Evolutionary conservation across 2,113 vertebrate genomes (phyloP).

Genomic region (Bubo scandiacus): DNA sequence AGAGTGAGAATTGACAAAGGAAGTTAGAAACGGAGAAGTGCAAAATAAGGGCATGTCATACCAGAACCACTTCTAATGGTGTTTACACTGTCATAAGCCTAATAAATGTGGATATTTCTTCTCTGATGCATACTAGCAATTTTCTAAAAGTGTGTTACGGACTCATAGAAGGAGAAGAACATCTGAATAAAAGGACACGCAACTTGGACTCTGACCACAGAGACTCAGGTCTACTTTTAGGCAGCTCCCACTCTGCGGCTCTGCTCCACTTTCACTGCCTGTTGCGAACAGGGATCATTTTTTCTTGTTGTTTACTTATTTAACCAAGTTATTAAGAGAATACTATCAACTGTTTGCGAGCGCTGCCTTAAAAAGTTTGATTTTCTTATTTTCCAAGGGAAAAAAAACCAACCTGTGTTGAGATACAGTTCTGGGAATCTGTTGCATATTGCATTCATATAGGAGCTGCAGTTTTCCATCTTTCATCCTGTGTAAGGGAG

Average conservation of each 20-base stretch:
- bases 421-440: neutral
- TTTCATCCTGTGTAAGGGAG: neutral
- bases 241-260: neutral
- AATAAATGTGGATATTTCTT: neutral
- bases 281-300: neutral
- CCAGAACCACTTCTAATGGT: neutral
- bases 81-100: neutral
- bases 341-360: neutral
- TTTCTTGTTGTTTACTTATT: neutral
- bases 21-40: conserved; percentile 23
- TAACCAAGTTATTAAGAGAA: neutral
- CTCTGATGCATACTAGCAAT: neutral
- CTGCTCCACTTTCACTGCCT: neutral
- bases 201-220: neutral
- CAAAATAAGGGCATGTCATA: neutral
- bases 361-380: neutral
- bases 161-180: neutral
- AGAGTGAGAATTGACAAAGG: neutral
- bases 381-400: neutral
- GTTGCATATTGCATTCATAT: neutral
- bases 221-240: neutral
- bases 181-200: neutral
- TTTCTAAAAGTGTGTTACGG: neutral
- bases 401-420: neutral
- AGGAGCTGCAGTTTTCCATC: neutral